Evolutionary conservation across 2,797 vertebrate genomes (phyloP), one percentile per base, ranked within the genome.

Genomic region (Molossus molossus): DNA sequence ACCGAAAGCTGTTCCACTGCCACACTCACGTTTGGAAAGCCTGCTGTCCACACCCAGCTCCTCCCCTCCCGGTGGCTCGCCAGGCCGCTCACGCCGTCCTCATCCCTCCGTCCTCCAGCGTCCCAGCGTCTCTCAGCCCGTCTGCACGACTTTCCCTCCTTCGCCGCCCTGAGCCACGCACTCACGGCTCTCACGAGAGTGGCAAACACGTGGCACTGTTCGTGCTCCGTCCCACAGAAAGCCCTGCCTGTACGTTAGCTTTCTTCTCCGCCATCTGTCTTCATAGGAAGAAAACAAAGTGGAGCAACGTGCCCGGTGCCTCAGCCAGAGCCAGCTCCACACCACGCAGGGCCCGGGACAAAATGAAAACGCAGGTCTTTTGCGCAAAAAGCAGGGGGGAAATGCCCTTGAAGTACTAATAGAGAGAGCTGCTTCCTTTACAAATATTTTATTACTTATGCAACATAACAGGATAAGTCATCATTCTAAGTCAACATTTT

Each of bases 401-500:
- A 80, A 48, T 17, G 2, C 5, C 40, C 12, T 70, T 73, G 64
- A 95, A 62, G 77, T 40, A 57, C 33, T 80, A 48, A 27, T 40
- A 58, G 2, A 20, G 27, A 67, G 81, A 95, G 48, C 1, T 82
- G 73, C 65, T 93, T 80, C 77, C 29, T 81, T 80, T 92, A 75
- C 89, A 80, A 37, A 17, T 8, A 33, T 10, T 67, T 67, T 72
- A 40, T 92, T 90, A 21, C 14, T 93, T 81, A n/a, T 25, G 90
- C 89, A 76, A 86, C 4, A 50, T 23, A 73, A 70, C 9, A 87
- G 21, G 17, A 33, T 14, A 62, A 89, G 70, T 83, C 11, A 6
- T 62, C 55, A 60, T 76, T 85, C 80, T 79, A 87, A 92, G 80
- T 65, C 57, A 94, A 86, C 84, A 55, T 48, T 87, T 85, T 65